phyloP scores from a whole-genome alignment of 2,113 vertebrate species.

The Notiomystis cincta region DNA sequence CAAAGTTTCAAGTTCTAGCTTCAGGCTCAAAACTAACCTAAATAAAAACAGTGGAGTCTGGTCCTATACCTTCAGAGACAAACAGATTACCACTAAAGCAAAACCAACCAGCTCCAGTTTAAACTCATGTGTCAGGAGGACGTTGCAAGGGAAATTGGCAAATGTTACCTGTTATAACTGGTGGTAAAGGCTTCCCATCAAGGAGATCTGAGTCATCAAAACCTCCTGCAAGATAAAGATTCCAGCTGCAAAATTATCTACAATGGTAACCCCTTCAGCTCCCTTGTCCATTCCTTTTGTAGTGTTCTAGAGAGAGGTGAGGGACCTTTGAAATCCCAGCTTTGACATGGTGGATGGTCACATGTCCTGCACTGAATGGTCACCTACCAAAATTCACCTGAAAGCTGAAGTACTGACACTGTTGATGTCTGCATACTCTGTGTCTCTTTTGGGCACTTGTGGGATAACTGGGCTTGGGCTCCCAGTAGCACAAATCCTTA shows the following conservation, averaged over 20 bases:
- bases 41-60: background rate
- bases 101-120: background rate
- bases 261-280: background rate
- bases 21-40: background rate
- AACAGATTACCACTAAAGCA: background rate
- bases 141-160: background rate
- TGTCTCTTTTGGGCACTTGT: background rate
- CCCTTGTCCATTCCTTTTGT: background rate
- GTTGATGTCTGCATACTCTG: background rate
- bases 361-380: background rate
- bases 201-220: slow-evolving; percentile 58
- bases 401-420: background rate
- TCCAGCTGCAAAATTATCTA: background rate
- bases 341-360: rapidly evolving
- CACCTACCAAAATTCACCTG: background rate
- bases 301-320: background rate
- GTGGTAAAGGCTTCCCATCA: slow-evolving; percentile 56
- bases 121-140: background rate
- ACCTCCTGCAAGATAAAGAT: slow-evolving; percentile 42
- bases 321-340: background rate
- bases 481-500: background rate
- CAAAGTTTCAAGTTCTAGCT: background rate
- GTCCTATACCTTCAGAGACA: background rate
- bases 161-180: background rate
- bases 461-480: background rate